Percentiles rank a stretch among this genome's conserved stretches.
phyloP scores from a whole-genome alignment of 1,140 invertebrate genomes.

The Cydia pomonella region DNA sequence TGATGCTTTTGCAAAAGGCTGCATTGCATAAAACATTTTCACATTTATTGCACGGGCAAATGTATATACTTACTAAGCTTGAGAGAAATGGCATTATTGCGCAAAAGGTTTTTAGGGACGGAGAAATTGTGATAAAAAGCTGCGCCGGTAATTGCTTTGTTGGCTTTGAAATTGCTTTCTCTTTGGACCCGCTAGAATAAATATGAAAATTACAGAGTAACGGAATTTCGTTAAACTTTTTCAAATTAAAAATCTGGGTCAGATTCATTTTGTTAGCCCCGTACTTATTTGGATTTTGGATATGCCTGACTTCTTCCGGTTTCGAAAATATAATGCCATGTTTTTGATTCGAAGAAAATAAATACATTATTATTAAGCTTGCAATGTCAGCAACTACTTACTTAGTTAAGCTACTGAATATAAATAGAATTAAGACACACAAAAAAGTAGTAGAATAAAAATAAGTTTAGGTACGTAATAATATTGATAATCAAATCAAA shows the following conservation, averaged over 20 bases:
- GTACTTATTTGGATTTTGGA: no score
- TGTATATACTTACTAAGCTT: slow-evolving; percentile 19
- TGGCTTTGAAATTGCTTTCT: slow-evolving; percentile 28
- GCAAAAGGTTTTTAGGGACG: slow-evolving; percentile 49
- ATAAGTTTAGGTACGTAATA: no score
- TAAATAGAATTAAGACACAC: no score
- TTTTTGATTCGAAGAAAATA: no score
- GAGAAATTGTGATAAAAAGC: slow-evolving; percentile 58
- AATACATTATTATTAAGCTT: no score
- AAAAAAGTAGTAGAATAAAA: no score
- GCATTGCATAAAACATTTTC: slow-evolving; percentile 52
- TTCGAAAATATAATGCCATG: no score
- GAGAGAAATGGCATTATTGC: slow-evolving; percentile 63
- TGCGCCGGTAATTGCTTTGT: slow-evolving; percentile 5
- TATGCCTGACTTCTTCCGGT: no score
- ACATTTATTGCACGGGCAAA: slow-evolving; percentile 30
- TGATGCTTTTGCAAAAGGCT: slow-evolving; percentile 51
- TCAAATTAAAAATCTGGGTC: slow-evolving; percentile 16
- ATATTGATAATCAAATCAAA: no score
- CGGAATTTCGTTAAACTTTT: slow-evolving; percentile 10
- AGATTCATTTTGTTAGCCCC: background rate
- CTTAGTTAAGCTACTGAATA: no score
- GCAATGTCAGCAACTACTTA: no score
- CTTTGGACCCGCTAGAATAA: slow-evolving; percentile 3
- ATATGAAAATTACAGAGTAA: slow-evolving; percentile 16